Conservation (phyloP, 2,888 invertebrate genomes). For the Athalia circularis region DNA sequence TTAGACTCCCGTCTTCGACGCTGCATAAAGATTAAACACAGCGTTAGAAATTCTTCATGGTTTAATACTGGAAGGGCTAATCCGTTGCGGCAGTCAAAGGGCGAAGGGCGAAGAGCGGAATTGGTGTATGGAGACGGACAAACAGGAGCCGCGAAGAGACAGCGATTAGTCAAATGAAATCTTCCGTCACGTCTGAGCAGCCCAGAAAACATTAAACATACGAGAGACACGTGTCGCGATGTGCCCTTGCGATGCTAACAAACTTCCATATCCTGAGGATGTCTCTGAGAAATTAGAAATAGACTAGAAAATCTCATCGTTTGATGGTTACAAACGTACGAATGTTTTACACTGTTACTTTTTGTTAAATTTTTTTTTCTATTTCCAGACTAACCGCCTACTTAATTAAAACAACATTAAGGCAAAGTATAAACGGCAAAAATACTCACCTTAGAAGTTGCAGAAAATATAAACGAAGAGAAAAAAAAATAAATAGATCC, state of each 20-base stretch:
- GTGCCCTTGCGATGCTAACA: slow-evolving; percentile 50
- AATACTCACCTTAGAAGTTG: slow-evolving; percentile 9
- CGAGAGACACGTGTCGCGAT: slow-evolving; percentile 71
- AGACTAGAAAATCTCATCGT: slow-evolving; percentile 9
- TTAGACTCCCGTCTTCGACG: slow-evolving; percentile 13
- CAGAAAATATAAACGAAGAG: neutral
- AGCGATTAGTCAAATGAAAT: slow-evolving; percentile 74
- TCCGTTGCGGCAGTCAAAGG: slow-evolving; percentile 28
- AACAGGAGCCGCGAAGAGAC: slow-evolving; percentile 58
- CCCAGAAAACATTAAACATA: slow-evolving; percentile 60
- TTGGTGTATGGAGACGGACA: slow-evolving; percentile 43
- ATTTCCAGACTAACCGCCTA: slow-evolving; percentile 65
- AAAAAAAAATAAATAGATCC: neutral
- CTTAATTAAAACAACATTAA: slow-evolving; percentile 74
- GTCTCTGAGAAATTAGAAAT: slow-evolving; percentile 24
- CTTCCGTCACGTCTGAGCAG: slow-evolving; percentile 72
- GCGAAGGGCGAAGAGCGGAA: slow-evolving; percentile 2
- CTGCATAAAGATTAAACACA: neutral
- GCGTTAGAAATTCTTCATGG: slow-evolving; percentile 8
- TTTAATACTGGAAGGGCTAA: neutral
- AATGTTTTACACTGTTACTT: slow-evolving; percentile 7
- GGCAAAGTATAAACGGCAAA: neutral
- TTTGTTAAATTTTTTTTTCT: slow-evolving; percentile 19
- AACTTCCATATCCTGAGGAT: slow-evolving; percentile 19
- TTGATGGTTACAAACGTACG: neutral